Conservation (phyloP, 2,113 vertebrate species). For the Cavia porcellus region DNA sequence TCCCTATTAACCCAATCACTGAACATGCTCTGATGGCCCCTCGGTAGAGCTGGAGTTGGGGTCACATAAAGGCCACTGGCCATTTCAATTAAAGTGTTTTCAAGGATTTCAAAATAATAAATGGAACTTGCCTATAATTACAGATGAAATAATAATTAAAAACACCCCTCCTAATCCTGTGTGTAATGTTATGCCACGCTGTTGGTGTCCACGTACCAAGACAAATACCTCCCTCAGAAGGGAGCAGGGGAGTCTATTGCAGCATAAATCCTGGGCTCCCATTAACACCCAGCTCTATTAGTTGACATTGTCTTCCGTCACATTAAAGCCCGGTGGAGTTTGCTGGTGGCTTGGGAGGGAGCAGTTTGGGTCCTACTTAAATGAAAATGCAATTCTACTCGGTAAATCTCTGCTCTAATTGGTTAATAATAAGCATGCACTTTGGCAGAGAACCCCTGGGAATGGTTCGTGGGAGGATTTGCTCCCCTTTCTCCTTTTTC, state of each 20-base stretch:
- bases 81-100: conserved; percentile 88
- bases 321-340: conserved; percentile 85
- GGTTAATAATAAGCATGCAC: conserved; percentile 85
- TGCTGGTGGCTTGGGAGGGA: conserved; percentile 81
- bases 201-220: conserved; percentile 83
- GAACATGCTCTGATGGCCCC: conserved; percentile 13
- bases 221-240: conserved; percentile 83
- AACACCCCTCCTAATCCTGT: conserved; percentile 73
- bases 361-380: conserved; percentile 82
- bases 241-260: conserved; percentile 86
- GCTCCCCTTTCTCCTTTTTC: background rate
- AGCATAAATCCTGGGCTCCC: conserved; percentile 87
- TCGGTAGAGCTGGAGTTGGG: conserved; percentile 78
- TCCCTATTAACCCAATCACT: conserved; percentile 60
- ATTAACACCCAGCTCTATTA: conserved; percentile 87
- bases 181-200: conserved; percentile 77
- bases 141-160: conserved; percentile 81
- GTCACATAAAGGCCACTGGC: conserved; percentile 87
- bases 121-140: conserved; percentile 85
- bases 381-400: conserved; percentile 82
- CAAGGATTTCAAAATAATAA: conserved; percentile 86
- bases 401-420: conserved; percentile 88
- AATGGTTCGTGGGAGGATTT: background rate
- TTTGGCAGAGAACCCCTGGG: conserved; percentile 75
- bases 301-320: conserved; percentile 84